phyloP scores from a whole-genome alignment of 2,113 vertebrate genomes.

The Dipodomys spectabilis region DNA sequence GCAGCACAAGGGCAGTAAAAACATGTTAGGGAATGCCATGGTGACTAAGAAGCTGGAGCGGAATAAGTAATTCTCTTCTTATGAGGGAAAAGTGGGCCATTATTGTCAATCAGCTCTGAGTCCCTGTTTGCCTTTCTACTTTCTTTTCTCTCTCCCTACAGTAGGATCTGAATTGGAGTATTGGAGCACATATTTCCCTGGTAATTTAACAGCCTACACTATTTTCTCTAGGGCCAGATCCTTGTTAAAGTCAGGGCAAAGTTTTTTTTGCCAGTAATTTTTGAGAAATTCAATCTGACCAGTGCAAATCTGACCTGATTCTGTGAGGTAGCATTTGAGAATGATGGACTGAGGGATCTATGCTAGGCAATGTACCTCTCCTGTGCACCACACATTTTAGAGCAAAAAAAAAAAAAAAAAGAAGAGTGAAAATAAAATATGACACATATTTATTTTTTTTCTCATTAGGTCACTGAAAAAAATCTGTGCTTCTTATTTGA shows the following conservation, averaged over 20 bases:
- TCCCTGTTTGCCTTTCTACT: background rate
- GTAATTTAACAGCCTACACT: background rate
- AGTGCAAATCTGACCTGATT: slow-evolving; percentile 1
- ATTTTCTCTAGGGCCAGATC: slow-evolving; percentile 16
- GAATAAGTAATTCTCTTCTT: background rate
- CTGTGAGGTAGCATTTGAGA: background rate
- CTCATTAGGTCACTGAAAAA: background rate
- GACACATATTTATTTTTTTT: background rate
- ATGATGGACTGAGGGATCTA: background rate
- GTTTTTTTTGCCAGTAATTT: slow-evolving; percentile 27
- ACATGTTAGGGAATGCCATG: background rate
- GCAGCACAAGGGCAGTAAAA: background rate
- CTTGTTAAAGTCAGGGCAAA: background rate
- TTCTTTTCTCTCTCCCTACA: background rate
- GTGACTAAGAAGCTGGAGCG: background rate
- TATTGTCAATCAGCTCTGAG: background rate
- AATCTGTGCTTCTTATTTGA: background rate
- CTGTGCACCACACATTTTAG: background rate
- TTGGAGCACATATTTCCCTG: background rate
- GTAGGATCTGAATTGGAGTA: background rate
- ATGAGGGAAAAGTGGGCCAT: slow-evolving; percentile 6
- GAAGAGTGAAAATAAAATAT: background rate
- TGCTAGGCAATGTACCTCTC: background rate
- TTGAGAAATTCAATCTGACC: background rate
- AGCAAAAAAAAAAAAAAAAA: background rate